Conservation (phyloP, 1,140 invertebrate genomes). For the Steinernema khuongi region DNA sequence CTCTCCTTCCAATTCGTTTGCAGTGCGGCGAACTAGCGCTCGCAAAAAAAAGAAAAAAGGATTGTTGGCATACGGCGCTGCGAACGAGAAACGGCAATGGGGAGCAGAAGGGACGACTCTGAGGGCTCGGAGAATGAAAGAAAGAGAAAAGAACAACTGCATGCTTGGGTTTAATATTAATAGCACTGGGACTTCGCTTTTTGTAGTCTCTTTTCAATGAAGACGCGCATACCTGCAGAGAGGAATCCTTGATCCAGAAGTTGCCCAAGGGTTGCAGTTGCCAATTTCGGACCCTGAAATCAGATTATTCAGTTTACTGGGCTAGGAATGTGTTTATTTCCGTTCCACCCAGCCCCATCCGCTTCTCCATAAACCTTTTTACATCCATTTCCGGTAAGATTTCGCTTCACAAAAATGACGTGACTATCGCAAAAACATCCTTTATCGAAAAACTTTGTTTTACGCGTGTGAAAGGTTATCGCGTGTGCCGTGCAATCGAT, state of each 20-base stretch:
- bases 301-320: not conserved
- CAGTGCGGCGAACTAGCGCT: slow-evolving; percentile 3
- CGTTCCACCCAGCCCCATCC: not conserved
- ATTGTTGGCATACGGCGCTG: not conserved
- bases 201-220: not conserved
- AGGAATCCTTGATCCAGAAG: not conserved
- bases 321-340: not conserved
- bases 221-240: not conserved
- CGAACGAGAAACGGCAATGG: not conserved
- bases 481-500: no score
- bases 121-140: not conserved
- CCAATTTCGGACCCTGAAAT: slow-evolving; percentile 10
- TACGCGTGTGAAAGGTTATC: no score
- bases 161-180: not conserved
- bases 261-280: not conserved
- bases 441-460: no score
- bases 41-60: not conserved
- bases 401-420: no score
- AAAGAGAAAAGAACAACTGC: not conserved
- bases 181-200: not conserved
- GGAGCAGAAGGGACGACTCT: not conserved
- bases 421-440: no score
- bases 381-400: no score
- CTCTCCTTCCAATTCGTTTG: no score
- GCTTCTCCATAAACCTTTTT: no score